Evolutionary conservation across 2,113 vertebrate genomes (phyloP).

Genomic region (Indicator maculatus): DNA sequence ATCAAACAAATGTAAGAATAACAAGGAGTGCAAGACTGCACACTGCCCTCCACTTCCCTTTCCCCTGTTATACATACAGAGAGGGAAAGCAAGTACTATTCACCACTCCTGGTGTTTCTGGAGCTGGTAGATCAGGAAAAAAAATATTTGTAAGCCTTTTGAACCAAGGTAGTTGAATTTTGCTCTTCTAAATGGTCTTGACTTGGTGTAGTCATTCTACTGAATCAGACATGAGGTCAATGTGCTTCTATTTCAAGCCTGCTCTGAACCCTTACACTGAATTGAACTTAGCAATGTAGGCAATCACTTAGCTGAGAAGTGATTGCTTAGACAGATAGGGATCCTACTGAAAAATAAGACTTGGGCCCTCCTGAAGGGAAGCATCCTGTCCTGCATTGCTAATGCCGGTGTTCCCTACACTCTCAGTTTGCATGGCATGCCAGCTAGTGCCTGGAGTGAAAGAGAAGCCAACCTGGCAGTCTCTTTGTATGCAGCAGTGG

Average conservation of each 20-base stretch:
- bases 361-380: rapidly evolving
- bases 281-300: not conserved
- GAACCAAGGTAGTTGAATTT: not conserved
- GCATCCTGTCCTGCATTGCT: not conserved
- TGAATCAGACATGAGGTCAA: not conserved
- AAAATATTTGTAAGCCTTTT: not conserved
- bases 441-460: not conserved
- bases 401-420: not conserved
- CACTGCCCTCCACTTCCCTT: constrained; percentile 5
- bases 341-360: not conserved
- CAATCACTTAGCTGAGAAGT: not conserved
- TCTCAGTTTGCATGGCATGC: rapidly evolving
- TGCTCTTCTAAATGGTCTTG: not conserved
- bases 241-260: not conserved
- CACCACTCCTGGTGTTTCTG: not conserved
- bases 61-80: not conserved
- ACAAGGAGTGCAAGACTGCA: constrained; percentile 14
- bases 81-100: not conserved
- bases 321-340: not conserved
- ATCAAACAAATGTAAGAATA: constrained; percentile 42
- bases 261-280: not conserved
- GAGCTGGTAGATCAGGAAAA: not conserved
- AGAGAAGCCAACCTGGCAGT: not conserved
- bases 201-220: not conserved
- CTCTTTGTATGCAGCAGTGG: not conserved